Conservation (phyloP, 2,113 vertebrate genomes). For the Eubucco bourcierii region DNA sequence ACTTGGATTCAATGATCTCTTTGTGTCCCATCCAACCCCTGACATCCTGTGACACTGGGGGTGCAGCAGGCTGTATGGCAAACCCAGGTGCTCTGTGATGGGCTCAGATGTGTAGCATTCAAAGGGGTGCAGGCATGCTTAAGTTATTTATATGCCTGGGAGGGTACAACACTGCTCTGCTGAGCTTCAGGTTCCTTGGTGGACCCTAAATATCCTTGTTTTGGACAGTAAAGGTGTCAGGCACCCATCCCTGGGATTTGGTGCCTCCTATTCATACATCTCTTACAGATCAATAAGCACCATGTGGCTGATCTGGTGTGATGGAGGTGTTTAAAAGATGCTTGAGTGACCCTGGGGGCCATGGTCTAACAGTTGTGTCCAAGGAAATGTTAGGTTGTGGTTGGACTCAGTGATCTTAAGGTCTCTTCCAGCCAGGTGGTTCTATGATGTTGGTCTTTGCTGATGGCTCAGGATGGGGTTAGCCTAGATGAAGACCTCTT, state of each 20-base stretch:
- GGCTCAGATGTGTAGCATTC: neutral
- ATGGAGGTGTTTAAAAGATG: neutral
- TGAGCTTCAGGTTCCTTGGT: neutral
- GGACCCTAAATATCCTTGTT: neutral
- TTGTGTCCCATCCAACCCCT: too few relatives aligned
- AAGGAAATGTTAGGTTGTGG: too few relatives aligned
- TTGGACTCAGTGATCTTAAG: too few relatives aligned
- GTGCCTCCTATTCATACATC: rapidly evolving
- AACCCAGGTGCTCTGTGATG: rapidly evolving
- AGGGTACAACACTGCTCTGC: neutral
- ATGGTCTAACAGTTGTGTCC: too few relatives aligned
- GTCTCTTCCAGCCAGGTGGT: too few relatives aligned
- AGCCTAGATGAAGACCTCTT: rapidly evolving
- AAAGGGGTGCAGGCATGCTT: neutral
- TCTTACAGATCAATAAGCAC: rapidly evolving
- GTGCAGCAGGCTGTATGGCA: neutral
- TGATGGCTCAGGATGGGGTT: neutral
- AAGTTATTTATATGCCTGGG: rapidly evolving
- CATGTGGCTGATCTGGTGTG: rapidly evolving
- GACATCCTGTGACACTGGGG: neutral
- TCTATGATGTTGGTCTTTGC: neutral
- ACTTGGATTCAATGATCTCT: too few relatives aligned
- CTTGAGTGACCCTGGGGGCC: too few relatives aligned
- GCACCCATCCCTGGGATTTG: neutral
- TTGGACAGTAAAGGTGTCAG: neutral